Percentiles rank a stretch among this genome's conserved stretches.
Evolutionary conservation across 2,888 invertebrate genomes (phyloP).

Genomic region (Osmoderma eremita): DNA sequence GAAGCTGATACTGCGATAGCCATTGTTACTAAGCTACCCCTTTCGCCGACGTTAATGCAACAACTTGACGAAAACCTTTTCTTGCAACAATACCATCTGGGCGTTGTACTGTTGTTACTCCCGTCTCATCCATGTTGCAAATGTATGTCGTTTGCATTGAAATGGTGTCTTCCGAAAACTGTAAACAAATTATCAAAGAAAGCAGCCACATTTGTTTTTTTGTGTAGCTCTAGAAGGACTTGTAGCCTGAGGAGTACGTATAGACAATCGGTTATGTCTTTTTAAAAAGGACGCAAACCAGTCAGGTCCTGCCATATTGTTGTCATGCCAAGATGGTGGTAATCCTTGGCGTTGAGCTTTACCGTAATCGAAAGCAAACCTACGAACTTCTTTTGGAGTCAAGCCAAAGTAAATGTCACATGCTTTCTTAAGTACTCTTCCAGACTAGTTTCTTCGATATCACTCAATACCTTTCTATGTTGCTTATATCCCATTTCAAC

Average conservation of each 20-base stretch:
- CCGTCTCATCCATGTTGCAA: constrained; percentile 17
- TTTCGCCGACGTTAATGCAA: no score
- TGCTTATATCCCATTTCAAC: no score
- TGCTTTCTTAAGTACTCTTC: constrained; percentile 10
- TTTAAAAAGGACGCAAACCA: constrained; percentile 21
- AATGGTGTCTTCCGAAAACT: background rate
- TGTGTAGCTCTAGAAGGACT: background rate
- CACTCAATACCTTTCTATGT: no score
- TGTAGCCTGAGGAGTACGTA: constrained; percentile 3
- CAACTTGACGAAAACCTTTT: constrained; percentile 51
- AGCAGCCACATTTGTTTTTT: constrained; percentile 10
- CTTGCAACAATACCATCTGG: constrained; percentile 52
- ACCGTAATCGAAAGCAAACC: constrained; percentile 10
- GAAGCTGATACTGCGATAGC: no score
- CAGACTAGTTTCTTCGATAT: no score
- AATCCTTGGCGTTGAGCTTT: background rate
- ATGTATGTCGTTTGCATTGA: constrained; percentile 3
- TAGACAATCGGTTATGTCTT: constrained; percentile 11
- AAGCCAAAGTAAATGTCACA: constrained; percentile 26
- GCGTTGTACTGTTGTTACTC: constrained; percentile 38
- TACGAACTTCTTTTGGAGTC: constrained; percentile 21
- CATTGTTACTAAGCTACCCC: no score
- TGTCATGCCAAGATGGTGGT: constrained; percentile 16
- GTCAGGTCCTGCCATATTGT: constrained; percentile 15
- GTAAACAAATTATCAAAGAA: constrained; percentile 20